Base-by-base conservation (phyloP, 2,888 invertebrate species). In the Galeruca laticollis region DNA sequence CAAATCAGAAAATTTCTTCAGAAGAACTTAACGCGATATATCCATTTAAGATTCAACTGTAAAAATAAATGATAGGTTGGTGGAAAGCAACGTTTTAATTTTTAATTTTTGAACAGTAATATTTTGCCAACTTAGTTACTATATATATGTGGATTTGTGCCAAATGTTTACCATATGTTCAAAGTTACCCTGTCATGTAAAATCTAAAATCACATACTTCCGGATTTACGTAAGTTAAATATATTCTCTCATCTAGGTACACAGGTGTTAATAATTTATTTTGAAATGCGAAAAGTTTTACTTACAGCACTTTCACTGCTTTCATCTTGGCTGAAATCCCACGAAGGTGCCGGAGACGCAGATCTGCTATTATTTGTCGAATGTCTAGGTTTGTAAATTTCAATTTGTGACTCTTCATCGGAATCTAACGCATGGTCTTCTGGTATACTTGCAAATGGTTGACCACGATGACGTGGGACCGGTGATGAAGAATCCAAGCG, bases 381-480 rank as follows among this genome's bases (percentile, higher is more conserved):
- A 21, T 49, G 47, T 60, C 59, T 59, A 76, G 60, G 76, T 75
- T 66, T 69, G 69, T 54, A 65, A 15, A 47, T 20, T 20, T 63
- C 59, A 57, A 26, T 31, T 31, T 66, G 66, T 10, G 66, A 66
- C 26, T 66, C 66, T n/a, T 66, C 66, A 26, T 66, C 66, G 35
- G 66, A 66, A 77, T 88, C 88, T 47, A 86, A 77, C 13, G 86
- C 84, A 70, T 85, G 85, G 76, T 86, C 86, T 78, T 86, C 86
- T n/a, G 86, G 86, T 66, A 86, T 84, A 77, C 85, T 84, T 62
- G 86, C 85, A 73, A 87, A 85, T 13, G 82, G 83, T 70, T 83
- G 84, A n/a, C 82, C 83, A 20, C 86, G 79, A 76, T 85, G 84
- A 71, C 86, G 80, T 40, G 86, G 83, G 20, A 81, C 82, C 57